Evolutionary conservation across 1,140 invertebrate species (phyloP), one percentile per base, ranked within the genome.

Genomic region (Trypoxylus dichotomus): DNA sequence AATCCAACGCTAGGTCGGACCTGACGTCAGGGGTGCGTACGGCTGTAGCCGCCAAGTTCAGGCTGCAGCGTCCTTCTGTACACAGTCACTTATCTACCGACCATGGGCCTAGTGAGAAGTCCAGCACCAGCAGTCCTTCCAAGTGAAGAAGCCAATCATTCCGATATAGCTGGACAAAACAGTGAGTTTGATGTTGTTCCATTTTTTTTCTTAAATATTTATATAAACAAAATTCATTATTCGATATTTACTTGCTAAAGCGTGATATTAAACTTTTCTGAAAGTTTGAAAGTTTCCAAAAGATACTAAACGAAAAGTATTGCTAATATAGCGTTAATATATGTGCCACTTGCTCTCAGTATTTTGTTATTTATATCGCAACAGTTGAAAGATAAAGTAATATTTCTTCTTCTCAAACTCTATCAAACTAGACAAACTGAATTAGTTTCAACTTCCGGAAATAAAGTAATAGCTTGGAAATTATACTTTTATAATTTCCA

Each of bases 61-160:
- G 58, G 19, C 27, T 76, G 76, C 27, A 68, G 60, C 32, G 11
- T 42, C n/a, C 25, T 42, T 37, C 32, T 37, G 76, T 27, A 63
- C 80, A 78, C 79, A 76, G 72, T 72, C 78, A 82, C 79, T 81
- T 76, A 79, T 80, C 43, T 71, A 74, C 79, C 79, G 80, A 82
- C 79, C 83, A 89, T 89, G 88, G 88, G 88, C 82, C 85, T 88
- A 80, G 83, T 88, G 77, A 87, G 86, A 79, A 83, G 77, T 80
- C 86, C 79, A 80, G 86, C 73, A 85, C 85, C 86, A 47, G 82
- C 83, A 15, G 82, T 86, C 11, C 76, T 87, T 25, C 86, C 86
- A 2, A 86, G 85, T 80, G 87, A 87, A 78, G 86, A 88, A 77
- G 85, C 85, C 29, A 88, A 87, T 80, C 82, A 85, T 76, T 88